Evolutionary conservation across 1,140 invertebrate species (phyloP).

Genomic region (Chionoecetes opilio): DNA sequence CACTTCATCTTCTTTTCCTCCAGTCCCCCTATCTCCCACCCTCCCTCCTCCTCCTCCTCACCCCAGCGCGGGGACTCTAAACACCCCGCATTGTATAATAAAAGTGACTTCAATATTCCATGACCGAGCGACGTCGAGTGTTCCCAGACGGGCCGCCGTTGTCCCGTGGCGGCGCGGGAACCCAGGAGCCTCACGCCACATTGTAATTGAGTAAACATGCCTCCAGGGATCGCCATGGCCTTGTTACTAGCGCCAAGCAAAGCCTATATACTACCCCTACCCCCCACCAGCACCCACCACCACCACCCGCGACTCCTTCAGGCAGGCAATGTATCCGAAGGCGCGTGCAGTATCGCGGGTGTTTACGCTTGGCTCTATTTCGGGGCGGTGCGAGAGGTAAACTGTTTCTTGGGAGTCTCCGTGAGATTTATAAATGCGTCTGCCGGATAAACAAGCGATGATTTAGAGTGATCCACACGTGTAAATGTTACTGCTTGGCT

Average conservation of each 20-base stretch:
- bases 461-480: slow-evolving; percentile 63
- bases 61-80: no score
- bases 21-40: no score
- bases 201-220: slow-evolving; percentile 62
- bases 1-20: not conserved
- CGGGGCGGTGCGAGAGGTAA: slow-evolving; percentile 44
- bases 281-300: not conserved
- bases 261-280: not conserved
- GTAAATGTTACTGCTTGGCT: slow-evolving; percentile 62
- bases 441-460: slow-evolving; percentile 57
- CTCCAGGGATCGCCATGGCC: not conserved
- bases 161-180: not conserved
- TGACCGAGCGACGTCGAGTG: no score
- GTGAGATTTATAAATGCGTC: slow-evolving; percentile 75
- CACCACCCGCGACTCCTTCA: not conserved
- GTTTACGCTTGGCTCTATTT: slow-evolving; percentile 69
- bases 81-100: no score
- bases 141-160: not conserved
- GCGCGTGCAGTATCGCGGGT: slow-evolving; percentile 66
- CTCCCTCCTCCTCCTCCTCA: not conserved
- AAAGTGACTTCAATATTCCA: no score
- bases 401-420: slow-evolving; percentile 73
- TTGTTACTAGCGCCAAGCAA: no score
- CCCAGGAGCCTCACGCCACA: slow-evolving; percentile 31
- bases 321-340: slow-evolving; percentile 61